Evolutionary conservation across 2,888 invertebrate species (phyloP).

Genomic region (Scelioninae gen. 2): DNA sequence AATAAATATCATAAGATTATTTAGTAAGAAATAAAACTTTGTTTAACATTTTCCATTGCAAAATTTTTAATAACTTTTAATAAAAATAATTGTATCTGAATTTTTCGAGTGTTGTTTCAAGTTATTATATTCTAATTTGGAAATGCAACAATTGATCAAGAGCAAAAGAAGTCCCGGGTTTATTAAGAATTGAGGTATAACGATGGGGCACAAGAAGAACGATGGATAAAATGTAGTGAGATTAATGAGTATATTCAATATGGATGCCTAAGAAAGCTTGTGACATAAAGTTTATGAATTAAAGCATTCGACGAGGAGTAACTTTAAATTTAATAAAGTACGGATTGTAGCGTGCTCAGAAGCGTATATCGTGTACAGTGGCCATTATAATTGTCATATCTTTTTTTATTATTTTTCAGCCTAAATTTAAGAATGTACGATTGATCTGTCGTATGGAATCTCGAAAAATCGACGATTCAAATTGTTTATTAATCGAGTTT

Average conservation of each 20-base stretch:
- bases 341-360: conserved; percentile 43
- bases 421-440: background rate
- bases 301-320: conserved; percentile 46
- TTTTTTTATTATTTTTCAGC: too few relatives aligned
- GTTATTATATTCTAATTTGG: background rate
- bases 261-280: conserved; percentile 50
- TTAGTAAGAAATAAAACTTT: too few relatives aligned
- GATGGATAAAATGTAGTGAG: conserved; percentile 51
- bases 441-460: background rate
- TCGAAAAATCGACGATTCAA: background rate
- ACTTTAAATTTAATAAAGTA: conserved; percentile 35
- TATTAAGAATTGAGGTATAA: conserved; percentile 10
- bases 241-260: conserved; percentile 54
- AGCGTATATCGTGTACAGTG: conserved; percentile 69
- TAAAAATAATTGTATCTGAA: too few relatives aligned
- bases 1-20: too few relatives aligned
- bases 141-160: background rate
- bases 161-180: conserved; percentile 4
- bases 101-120: too few relatives aligned
- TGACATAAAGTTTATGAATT: conserved; percentile 54
- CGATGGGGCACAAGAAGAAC: conserved; percentile 7
- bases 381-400: conserved; percentile 59
- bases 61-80: too few relatives aligned
- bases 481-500: background rate
- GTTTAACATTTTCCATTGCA: too few relatives aligned